Evolutionary conservation across 2,113 vertebrate species (phyloP).

Genomic region (Brachypodius melanocephalos): DNA sequence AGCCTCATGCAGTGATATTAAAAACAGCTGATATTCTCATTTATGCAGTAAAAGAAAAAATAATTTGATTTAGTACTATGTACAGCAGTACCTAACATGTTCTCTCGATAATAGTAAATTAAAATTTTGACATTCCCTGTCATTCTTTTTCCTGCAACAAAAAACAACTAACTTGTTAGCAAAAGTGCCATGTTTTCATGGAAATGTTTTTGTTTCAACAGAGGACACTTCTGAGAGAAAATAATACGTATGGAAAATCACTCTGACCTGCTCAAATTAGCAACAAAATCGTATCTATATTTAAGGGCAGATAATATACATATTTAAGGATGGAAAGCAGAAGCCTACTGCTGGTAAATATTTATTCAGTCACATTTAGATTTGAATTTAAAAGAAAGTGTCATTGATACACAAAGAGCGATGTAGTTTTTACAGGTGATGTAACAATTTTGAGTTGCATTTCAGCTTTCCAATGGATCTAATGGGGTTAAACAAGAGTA

Average conservation of each 20-base stretch:
- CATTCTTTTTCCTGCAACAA: neutral
- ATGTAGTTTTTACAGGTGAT: neutral
- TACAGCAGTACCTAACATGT: neutral
- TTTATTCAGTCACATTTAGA: neutral
- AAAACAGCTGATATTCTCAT: conserved; percentile 34
- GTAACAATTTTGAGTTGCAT: neutral
- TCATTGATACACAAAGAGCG: neutral
- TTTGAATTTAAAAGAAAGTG: neutral
- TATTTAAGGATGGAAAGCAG: neutral
- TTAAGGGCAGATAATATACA: neutral
- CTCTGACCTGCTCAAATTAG: neutral
- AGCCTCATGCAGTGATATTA: neutral
- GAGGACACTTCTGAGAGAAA: neutral
- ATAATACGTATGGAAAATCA: neutral
- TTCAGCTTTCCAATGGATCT: neutral
- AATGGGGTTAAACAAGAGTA: neutral
- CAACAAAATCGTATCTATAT: neutral
- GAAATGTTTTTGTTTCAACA: neutral
- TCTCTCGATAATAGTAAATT: neutral
- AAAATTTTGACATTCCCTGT: neutral
- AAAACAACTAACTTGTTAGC: neutral
- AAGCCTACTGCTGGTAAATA: neutral
- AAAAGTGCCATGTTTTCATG: neutral
- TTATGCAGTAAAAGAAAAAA: neutral
- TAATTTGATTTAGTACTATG: neutral